Evolutionary conservation across 2,888 invertebrate species (phyloP).

Genomic region (Myathropa florea): DNA sequence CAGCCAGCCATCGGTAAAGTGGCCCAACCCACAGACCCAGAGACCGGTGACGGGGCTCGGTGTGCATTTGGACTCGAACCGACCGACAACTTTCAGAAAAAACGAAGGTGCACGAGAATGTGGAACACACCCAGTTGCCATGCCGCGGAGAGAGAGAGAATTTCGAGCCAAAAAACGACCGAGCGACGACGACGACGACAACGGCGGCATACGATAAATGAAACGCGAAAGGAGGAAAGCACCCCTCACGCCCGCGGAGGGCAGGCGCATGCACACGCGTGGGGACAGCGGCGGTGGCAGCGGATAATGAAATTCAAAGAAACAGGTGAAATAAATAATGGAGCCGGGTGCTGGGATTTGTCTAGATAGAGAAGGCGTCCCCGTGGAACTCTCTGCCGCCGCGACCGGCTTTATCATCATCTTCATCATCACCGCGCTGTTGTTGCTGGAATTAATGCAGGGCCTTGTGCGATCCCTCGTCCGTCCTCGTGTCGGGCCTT

Average conservation of each 20-base stretch:
- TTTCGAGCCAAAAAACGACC: constrained; percentile 27
- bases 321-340: constrained; percentile 66
- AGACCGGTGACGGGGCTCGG: not conserved
- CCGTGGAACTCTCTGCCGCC: not conserved
- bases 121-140: constrained; percentile 66
- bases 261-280: not conserved
- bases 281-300: not conserved
- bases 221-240: not conserved
- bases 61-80: constrained; percentile 54
- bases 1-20: constrained; percentile 35
- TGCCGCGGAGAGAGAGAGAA: constrained; percentile 26
- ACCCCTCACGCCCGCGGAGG: constrained; percentile 11
- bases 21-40: constrained; percentile 64
- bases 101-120: constrained; percentile 38
- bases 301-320: constrained; percentile 53
- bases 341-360: constrained; percentile 23
- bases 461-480: not conserved
- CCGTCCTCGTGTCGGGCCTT: not conserved
- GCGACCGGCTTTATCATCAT: not conserved
- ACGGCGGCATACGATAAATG: constrained; percentile 3
- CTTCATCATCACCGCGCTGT: not conserved
- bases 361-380: constrained; percentile 4
- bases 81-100: constrained; percentile 58
- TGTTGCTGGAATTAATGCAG: constrained; percentile 27
- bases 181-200: not conserved